A percentile compares a stretch with the other conserved stretches of the same genome.
These are phyloP conservation scores for Phymastichus coffea DNA, from an alignment of 1,140 invertebrate species.

Conservation along the genomic window DNA sequence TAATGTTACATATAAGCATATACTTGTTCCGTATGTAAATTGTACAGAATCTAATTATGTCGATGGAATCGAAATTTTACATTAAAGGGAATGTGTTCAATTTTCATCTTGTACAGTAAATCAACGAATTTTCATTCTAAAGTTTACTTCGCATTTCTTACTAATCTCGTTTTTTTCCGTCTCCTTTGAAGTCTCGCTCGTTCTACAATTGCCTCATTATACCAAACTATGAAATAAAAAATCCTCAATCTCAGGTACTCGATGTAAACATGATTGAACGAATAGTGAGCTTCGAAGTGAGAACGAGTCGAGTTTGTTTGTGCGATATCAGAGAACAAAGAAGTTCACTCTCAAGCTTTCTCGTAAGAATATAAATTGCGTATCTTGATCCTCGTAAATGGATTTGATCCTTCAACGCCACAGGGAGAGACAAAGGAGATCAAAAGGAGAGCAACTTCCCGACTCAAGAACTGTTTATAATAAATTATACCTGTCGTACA, in stretches of 20 bases:
- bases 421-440: slow-evolving; percentile 13
- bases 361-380: neutral
- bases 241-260: neutral
- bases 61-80: slow-evolving; percentile 14
- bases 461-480: slow-evolving; percentile 32
- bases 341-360: too few relatives aligned
- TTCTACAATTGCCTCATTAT: neutral
- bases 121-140: slow-evolving; percentile 23
- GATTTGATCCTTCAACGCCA: slow-evolving; percentile 22
- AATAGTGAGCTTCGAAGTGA: neutral
- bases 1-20: slow-evolving; percentile 7
- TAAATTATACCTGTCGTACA: slow-evolving; percentile 35
- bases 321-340: slow-evolving; percentile 4
- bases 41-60: slow-evolving; percentile 24
- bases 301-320: slow-evolving; percentile 1
- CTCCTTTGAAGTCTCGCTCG: slow-evolving; percentile 18
- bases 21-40: slow-evolving; percentile 1
- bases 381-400: slow-evolving; percentile 18
- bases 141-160: slow-evolving; percentile 8
- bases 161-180: too few relatives aligned
- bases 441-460: slow-evolving; percentile 28
- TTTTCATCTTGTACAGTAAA: slow-evolving; percentile 24
- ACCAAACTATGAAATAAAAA: neutral
- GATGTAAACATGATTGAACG: slow-evolving; percentile 7
- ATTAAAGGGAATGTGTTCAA: slow-evolving; percentile 21